Evolutionary conservation across 2,113 vertebrate species (phyloP), one percentile per base, ranked within the genome.

Genomic region (Tupaia chinensis): DNA sequence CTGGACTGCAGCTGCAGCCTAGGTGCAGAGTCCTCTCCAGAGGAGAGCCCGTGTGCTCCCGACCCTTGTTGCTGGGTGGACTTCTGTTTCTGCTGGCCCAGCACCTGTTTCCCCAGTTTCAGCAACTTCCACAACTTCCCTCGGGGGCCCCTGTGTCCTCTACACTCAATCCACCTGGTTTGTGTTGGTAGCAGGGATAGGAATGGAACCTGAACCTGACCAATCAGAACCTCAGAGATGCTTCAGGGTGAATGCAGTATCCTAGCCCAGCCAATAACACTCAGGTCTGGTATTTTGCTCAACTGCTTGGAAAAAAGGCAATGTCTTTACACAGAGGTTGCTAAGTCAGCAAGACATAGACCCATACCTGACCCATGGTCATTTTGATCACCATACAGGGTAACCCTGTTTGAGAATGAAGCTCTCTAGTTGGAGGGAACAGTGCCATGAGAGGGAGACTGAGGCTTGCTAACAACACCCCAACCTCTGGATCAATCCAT

Each of bases 11-110:
- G 32, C 4, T 14, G 22, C 12, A 19, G 66, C 81, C 78, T 89
- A 54, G 29, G 1, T 13, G 61, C 29, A 32, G 16, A 16, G 58
- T 2, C n/a, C 19, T 2, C 1, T 8, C 10, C 19, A 11, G 74
- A n/a, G 63, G 0, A 32, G 32, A 65, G 10, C 63, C 11, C 11
- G 0, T 1, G 20, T n/a, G 61, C 69, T 72, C 53, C 3, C 1
- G 23, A 63, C 58, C 23, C 9, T 16, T 16, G 7, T 27, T 60
- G n/a, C 54, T 1, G 5, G 12, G 65, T 0, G 14, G 63, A 25
- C 63, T 20, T 1, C 61, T 32, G 60, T 7, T 79, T 27, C 44
- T 53, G 22, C n/a, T 0, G 20, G n/a, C 8, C 22, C 14, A 29
- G 58, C 25, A 11, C 44, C 13, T 2, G 14, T 2, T 10, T 29